Percentiles rank a stretch among this genome's conserved stretches.
phyloP scores from a whole-genome alignment of 1,140 invertebrate species.

The Drosophila suzukii region DNA sequence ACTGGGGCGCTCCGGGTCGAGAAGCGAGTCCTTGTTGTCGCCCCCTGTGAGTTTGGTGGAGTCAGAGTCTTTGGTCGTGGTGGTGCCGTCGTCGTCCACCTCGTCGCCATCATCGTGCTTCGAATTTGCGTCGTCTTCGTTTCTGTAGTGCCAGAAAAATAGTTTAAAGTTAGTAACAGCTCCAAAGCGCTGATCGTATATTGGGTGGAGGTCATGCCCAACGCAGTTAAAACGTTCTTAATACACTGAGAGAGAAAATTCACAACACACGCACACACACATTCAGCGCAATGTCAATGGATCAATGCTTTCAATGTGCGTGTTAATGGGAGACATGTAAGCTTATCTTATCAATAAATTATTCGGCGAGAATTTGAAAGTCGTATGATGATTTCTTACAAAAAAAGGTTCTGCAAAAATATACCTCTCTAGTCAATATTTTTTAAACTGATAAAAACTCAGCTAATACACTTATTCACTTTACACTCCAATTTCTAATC shows the following conservation, averaged over 20 bases:
- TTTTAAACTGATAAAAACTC: too few relatives aligned
- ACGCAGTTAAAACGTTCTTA: slow-evolving; percentile 28
- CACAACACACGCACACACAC: slow-evolving; percentile 38
- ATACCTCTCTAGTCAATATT: too few relatives aligned
- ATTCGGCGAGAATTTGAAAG: not conserved
- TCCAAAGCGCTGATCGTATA: not conserved
- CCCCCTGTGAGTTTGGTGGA: slow-evolving; percentile 75
- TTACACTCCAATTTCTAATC: not conserved
- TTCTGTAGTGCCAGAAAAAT: slow-evolving; percentile 53
- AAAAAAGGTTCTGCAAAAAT: too few relatives aligned
- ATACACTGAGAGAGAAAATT: slow-evolving; percentile 35
- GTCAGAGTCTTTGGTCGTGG: slow-evolving; percentile 84
- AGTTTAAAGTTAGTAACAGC: not conserved
- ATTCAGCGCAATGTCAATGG: slow-evolving; percentile 36
- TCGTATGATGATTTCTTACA: too few relatives aligned
- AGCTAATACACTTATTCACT: too few relatives aligned
- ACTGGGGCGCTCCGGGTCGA: slow-evolving; percentile 83
- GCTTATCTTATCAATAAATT: not conserved
- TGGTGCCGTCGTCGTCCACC: slow-evolving; percentile 83
- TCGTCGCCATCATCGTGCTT: slow-evolving; percentile 84
- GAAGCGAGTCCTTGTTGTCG: slow-evolving; percentile 80
- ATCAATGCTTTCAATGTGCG: slow-evolving; percentile 36
- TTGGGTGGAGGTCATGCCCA: slow-evolving; percentile 25
- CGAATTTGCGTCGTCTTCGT: slow-evolving; percentile 84
- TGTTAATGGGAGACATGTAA: slow-evolving; percentile 6